A percentile compares a stretch with the other conserved stretches of the same genome.
Evolutionary conservation across 2,888 invertebrate genomes (phyloP).

Genomic region (Trichogramma dendrolimi): DNA sequence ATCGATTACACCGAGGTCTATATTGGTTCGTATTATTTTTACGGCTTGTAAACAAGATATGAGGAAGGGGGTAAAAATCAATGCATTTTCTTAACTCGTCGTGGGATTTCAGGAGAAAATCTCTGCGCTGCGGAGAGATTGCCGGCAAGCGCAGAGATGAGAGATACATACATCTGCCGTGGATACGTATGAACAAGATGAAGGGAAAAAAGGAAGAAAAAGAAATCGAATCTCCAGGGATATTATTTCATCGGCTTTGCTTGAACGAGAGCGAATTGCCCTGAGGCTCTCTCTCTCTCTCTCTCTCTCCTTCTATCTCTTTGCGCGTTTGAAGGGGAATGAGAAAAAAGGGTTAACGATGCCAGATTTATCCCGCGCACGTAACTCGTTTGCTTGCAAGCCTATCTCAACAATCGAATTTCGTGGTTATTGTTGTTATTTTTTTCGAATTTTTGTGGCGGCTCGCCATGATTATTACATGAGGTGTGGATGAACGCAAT

Average conservation of each 20-base stretch:
- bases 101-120: conserved; percentile 11
- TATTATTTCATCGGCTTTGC: conserved; percentile 15
- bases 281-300: neutral
- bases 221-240: conserved; percentile 27
- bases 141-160: neutral
- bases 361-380: neutral
- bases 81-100: conserved; percentile 9
- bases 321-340: neutral
- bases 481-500: no score
- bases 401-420: no score
- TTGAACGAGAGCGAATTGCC: neutral
- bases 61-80: neutral
- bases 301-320: neutral
- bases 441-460: no score
- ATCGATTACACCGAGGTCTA: no score
- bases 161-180: neutral
- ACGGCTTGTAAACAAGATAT: neutral
- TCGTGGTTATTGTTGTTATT: no score
- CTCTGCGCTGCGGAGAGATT: no score
- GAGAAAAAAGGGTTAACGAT: conserved; percentile 16
- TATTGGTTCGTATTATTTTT: no score
- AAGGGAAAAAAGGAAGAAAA: neutral
- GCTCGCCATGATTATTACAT: no score
- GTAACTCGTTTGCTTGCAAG: no score
- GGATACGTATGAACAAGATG: no score